A percentile compares a stretch with the other conserved stretches of the same genome.
These are phyloP conservation scores for Ptilorrhoa leucosticta DNA, from an alignment of 2,113 vertebrate genomes.

Conservation along the genomic window DNA sequence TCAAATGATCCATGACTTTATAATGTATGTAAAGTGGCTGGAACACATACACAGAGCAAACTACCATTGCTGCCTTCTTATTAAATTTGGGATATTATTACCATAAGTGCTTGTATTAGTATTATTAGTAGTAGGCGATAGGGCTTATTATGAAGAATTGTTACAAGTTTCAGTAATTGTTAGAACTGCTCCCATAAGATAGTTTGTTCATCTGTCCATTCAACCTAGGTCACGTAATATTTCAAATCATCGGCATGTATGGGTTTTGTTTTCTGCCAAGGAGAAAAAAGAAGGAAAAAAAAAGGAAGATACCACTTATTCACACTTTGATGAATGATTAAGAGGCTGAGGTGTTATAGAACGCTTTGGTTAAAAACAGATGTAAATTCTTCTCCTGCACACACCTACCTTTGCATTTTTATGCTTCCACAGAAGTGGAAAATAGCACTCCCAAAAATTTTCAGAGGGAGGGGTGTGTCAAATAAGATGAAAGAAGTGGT, in stretches of 20 bases:
- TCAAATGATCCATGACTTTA: slow-evolving; percentile 46
- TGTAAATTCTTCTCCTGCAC: background rate
- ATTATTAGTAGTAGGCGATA: slow-evolving; percentile 1
- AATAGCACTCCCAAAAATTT: background rate
- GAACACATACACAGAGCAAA: slow-evolving; percentile 14
- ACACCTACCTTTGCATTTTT: background rate
- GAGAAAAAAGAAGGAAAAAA: accelerated
- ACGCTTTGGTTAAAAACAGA: background rate
- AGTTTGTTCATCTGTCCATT: background rate
- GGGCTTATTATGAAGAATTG: background rate
- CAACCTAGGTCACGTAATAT: background rate
- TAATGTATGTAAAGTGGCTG: slow-evolving; percentile 40
- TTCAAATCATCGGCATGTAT: background rate
- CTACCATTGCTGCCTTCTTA: background rate
- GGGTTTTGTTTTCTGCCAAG: background rate
- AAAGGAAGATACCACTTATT: background rate
- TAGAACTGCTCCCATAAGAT: background rate
- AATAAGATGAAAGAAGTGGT: background rate
- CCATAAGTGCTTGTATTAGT: slow-evolving; percentile 6
- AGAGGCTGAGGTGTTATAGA: background rate
- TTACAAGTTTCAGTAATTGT: slow-evolving; percentile 35
- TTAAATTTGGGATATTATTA: slow-evolving; percentile 43
- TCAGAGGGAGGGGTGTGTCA: background rate
- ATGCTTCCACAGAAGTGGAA: background rate
- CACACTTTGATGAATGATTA: background rate